Percentiles rank a stretch among this genome's conserved stretches.
These are phyloP conservation scores for Platanista minor DNA, from an alignment of 2,113 vertebrate species.

Conservation along the genomic window DNA sequence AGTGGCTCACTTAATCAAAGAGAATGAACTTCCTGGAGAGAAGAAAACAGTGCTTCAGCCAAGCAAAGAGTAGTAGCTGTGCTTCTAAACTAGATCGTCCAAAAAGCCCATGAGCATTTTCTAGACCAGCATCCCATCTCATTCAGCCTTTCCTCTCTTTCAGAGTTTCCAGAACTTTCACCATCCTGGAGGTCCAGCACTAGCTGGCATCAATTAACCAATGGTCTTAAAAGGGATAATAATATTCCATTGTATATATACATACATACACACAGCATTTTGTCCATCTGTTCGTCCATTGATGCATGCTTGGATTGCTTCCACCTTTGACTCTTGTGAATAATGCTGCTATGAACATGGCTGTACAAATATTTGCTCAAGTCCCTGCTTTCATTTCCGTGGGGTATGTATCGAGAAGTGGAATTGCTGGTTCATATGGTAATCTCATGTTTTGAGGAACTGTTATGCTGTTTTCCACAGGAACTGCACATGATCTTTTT, in stretches of 20 bases:
- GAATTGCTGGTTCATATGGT: not conserved
- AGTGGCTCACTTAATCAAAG: not conserved
- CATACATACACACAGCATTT: not conserved
- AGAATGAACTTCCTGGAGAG: not conserved
- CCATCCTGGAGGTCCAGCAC: not conserved
- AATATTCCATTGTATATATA: not conserved
- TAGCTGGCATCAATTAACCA: not conserved
- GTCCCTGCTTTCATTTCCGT: not conserved
- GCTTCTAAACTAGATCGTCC: not conserved
- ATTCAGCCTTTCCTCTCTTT: not conserved
- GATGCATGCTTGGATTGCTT: not conserved
- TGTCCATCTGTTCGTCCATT: not conserved
- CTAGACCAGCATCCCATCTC: not conserved
- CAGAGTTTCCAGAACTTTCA: not conserved
- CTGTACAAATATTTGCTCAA: not conserved
- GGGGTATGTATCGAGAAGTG: not conserved
- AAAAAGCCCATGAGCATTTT: not conserved
- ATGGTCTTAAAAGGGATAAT: not conserved
- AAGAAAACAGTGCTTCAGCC: not conserved
- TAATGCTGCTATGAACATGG: not conserved
- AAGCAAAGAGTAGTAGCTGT: not conserved
- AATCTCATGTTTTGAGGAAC: not conserved
- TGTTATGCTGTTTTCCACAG: not conserved
- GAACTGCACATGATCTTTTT: not conserved
- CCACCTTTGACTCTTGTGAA: not conserved